Percentiles rank a stretch among this genome's conserved stretches.
Conservation (phyloP, 1,140 invertebrate species). For the Argopecten irradians region DNA sequence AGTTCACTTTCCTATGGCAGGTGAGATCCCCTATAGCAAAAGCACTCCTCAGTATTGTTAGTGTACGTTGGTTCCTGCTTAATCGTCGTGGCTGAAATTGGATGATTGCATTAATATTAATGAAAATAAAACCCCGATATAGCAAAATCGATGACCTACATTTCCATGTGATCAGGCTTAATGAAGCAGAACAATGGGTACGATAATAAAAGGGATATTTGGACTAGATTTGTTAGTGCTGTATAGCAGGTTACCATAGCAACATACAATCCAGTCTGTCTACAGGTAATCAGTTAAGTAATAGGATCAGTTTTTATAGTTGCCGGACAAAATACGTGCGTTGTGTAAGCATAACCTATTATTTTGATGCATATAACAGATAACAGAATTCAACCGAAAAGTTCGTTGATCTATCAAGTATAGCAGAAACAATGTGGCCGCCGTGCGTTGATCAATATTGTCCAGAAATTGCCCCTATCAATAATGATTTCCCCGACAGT, state of each 20-base stretch:
- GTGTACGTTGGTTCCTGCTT: too few relatives aligned
- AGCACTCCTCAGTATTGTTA: too few relatives aligned
- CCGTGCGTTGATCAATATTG: not conserved
- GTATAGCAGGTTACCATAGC: not conserved
- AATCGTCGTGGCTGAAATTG: too few relatives aligned
- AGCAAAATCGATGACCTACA: not conserved
- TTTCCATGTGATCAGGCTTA: not conserved
- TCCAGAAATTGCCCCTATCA: not conserved
- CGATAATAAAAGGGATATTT: not conserved
- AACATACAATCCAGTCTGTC: too few relatives aligned
- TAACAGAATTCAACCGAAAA: too few relatives aligned
- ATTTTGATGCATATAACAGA: not conserved
- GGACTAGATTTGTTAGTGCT: not conserved
- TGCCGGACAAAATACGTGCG: too few relatives aligned
- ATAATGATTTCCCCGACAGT: not conserved
- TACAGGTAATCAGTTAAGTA: not conserved
- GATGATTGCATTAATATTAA: not conserved
- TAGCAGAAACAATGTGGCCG: not conserved
- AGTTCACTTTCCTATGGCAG: too few relatives aligned
- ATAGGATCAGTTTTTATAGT: not conserved
- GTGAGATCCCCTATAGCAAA: too few relatives aligned
- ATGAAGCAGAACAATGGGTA: not conserved
- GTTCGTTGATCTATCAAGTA: not conserved
- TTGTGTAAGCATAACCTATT: too few relatives aligned
- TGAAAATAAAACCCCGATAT: not conserved